These are phyloP conservation scores for Emmelina monodactyla DNA, from an alignment of 2,888 invertebrate genomes.

Conservation along the genomic window DNA sequence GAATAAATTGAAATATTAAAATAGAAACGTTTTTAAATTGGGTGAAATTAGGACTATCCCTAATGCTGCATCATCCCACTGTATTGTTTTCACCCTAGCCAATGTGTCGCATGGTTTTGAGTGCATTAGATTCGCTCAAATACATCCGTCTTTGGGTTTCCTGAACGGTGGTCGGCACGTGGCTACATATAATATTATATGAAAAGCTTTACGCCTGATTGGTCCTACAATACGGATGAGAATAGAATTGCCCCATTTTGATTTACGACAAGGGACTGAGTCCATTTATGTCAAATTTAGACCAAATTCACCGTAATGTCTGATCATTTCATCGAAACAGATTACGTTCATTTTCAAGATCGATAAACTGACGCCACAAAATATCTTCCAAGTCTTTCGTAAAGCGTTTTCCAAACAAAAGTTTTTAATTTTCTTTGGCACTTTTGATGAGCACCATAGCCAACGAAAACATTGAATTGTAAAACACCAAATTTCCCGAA, in stretches of 20 bases:
- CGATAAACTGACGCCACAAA: no score
- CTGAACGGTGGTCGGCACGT: slow-evolving; percentile 55
- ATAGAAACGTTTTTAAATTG: background rate
- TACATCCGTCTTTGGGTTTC: slow-evolving; percentile 49
- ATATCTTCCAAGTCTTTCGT: no score
- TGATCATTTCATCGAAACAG: no score
- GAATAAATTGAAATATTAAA: background rate
- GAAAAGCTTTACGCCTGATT: slow-evolving; percentile 62
- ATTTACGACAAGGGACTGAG: slow-evolving; percentile 30
- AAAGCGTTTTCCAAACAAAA: no score
- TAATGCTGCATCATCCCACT: slow-evolving; percentile 14
- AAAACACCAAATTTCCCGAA: no score
- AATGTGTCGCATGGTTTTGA: slow-evolving; percentile 48
- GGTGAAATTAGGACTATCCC: background rate
- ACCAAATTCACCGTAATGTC: background rate
- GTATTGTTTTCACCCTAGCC: slow-evolving; percentile 23
- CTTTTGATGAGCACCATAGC: no score
- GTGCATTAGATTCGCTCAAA: slow-evolving; percentile 62
- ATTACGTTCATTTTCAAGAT: no score
- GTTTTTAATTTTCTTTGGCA: no score
- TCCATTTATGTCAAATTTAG: background rate
- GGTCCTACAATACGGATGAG: slow-evolving; percentile 45
- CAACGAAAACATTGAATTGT: no score
- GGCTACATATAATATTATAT: slow-evolving; percentile 48
- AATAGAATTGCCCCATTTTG: slow-evolving; percentile 60